Percentiles rank a stretch among this genome's conserved stretches.
Evolutionary conservation across 2,113 vertebrate genomes (phyloP).

Genomic region (Holacanthus passer): DNA sequence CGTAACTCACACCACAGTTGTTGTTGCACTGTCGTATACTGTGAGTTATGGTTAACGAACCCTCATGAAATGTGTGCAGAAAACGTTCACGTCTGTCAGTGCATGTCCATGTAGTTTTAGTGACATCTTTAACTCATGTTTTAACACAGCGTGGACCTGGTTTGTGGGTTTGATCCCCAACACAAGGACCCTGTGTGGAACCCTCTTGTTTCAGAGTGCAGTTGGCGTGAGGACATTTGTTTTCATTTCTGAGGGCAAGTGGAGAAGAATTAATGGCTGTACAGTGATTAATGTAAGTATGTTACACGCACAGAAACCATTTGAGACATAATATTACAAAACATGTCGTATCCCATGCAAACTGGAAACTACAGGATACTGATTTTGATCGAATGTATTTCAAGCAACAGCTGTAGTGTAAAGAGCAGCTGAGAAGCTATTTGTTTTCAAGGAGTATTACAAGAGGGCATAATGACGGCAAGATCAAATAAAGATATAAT

Average conservation of each 20-base stretch:
- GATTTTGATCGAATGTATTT: constrained; percentile 24
- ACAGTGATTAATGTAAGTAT: constrained; percentile 16
- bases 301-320: constrained; percentile 23
- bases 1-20: background rate
- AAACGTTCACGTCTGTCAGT: background rate
- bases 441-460: background rate
- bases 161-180: constrained; percentile 34
- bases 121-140: constrained; percentile 31
- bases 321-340: constrained; percentile 25
- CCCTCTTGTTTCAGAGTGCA: constrained; percentile 32
- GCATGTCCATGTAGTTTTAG: background rate
- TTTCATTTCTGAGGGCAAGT: constrained; percentile 49
- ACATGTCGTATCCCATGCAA: background rate
- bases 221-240: constrained; percentile 36
- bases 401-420: background rate
- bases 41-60: background rate
- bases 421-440: background rate
- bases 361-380: constrained; percentile 3
- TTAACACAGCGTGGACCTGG: constrained; percentile 1
- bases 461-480: background rate
- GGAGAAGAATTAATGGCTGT: constrained; percentile 33
- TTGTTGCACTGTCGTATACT: background rate
- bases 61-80: background rate
- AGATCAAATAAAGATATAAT: background rate
- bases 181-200: constrained; percentile 12